A percentile compares a stretch with the other conserved stretches of the same genome.
phyloP scores from a whole-genome alignment of 2,113 vertebrate species.

The Passer domesticus region DNA sequence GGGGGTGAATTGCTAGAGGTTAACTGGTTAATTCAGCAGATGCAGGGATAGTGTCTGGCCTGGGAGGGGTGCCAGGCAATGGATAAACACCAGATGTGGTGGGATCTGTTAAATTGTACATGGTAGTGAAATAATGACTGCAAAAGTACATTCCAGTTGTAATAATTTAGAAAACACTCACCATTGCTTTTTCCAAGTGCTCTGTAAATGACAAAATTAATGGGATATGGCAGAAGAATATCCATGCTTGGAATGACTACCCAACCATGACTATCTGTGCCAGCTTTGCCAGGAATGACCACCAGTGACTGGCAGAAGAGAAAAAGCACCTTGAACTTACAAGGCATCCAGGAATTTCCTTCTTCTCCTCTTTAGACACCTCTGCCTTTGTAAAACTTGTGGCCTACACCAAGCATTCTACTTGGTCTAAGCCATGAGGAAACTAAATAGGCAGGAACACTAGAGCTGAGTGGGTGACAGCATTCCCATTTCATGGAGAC shows the following conservation, averaged over 20 bases:
- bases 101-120: rapidly evolving
- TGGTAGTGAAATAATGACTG: background rate
- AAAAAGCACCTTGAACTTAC: background rate
- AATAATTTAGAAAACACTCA: background rate
- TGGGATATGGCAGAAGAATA: background rate
- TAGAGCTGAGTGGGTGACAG: background rate
- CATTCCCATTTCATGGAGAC: background rate
- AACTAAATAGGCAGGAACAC: background rate
- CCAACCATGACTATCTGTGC: background rate
- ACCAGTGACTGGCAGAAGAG: background rate
- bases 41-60: background rate
- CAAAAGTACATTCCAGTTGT: background rate
- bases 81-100: rapidly evolving
- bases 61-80: background rate
- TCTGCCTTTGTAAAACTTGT: background rate
- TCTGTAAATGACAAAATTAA: background rate
- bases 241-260: background rate
- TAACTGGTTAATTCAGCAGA: background rate
- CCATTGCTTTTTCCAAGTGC: background rate
- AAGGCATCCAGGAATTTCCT: background rate
- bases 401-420: background rate
- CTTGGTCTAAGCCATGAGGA: background rate
- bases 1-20: background rate
- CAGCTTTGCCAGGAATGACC: background rate
- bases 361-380: background rate